phyloP scores from a whole-genome alignment of 2,113 vertebrate genomes.

The Tychaedon coryphoeus region DNA sequence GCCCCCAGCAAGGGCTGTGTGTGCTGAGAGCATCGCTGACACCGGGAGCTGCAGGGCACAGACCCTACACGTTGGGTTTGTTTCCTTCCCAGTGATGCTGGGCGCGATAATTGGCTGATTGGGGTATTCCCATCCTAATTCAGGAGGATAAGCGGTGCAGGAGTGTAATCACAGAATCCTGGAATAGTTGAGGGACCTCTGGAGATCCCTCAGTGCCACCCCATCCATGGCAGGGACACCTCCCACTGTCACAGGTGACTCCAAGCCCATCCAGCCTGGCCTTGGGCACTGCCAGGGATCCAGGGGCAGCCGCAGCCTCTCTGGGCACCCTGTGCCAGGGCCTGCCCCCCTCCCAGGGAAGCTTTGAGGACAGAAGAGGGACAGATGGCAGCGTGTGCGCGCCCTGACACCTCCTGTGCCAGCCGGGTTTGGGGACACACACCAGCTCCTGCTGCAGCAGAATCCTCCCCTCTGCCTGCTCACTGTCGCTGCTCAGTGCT shows the following conservation, averaged over 20 bases:
- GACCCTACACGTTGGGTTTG: rapidly evolving
- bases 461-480: neutral
- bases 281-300: neutral
- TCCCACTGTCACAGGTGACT: rapidly evolving
- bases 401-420: rapidly evolving
- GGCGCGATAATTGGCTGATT: too few relatives aligned
- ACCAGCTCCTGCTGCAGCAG: neutral
- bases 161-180: neutral
- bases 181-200: rapidly evolving
- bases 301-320: neutral
- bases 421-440: neutral
- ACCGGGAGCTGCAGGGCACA: neutral
- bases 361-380: neutral
- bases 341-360: neutral
- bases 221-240: too few relatives aligned
- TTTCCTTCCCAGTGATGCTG: rapidly evolving
- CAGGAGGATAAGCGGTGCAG: neutral
- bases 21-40: rapidly evolving
- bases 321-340: neutral
- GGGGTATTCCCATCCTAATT: neutral
- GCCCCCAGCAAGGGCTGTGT: neutral
- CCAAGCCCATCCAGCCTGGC: neutral
- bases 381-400: neutral
- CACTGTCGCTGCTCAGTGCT: rapidly evolving
- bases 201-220: neutral